A percentile compares a stretch with the other conserved stretches of the same genome.
These are phyloP conservation scores for Siniperca knerii DNA, from an alignment of 2,113 vertebrate species.

Conservation along the genomic window DNA sequence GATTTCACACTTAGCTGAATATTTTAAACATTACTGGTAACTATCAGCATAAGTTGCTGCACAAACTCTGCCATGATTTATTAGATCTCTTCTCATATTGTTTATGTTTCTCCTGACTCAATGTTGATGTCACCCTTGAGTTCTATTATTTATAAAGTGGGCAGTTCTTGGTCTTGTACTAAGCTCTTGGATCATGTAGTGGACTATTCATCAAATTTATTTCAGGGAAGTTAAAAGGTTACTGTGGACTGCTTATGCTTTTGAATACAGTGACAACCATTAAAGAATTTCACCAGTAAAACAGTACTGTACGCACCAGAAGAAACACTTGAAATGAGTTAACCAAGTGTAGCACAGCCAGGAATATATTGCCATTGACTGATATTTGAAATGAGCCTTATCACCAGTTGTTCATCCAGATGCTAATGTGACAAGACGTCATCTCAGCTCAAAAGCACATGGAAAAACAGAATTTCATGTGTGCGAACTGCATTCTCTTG, in stretches of 20 bases:
- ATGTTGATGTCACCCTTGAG: conserved; percentile 7
- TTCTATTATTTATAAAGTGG: conserved; percentile 7
- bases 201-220: not conserved
- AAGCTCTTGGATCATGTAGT: not conserved
- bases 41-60: not conserved
- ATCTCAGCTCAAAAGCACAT: conserved; percentile 23
- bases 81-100: not conserved
- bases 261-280: not conserved
- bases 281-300: conserved; percentile 21
- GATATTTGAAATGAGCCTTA: conserved; percentile 50
- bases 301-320: not conserved
- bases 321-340: conserved; percentile 15
- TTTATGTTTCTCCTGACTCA: conserved; percentile 12
- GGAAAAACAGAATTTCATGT: conserved; percentile 5
- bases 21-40: conserved; percentile 20
- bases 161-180: not conserved
- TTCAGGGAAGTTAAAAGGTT: not conserved
- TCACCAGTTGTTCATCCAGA: conserved; percentile 36
- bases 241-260: conserved; percentile 13
- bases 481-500: not conserved
- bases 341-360: not conserved
- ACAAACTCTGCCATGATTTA: conserved; percentile 22
- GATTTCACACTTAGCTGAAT: not conserved
- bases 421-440: conserved; percentile 22
- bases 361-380: conserved; percentile 24